Conservation (phyloP, 1,140 invertebrate genomes). For the Tyrophagus putrescentiae region DNA sequence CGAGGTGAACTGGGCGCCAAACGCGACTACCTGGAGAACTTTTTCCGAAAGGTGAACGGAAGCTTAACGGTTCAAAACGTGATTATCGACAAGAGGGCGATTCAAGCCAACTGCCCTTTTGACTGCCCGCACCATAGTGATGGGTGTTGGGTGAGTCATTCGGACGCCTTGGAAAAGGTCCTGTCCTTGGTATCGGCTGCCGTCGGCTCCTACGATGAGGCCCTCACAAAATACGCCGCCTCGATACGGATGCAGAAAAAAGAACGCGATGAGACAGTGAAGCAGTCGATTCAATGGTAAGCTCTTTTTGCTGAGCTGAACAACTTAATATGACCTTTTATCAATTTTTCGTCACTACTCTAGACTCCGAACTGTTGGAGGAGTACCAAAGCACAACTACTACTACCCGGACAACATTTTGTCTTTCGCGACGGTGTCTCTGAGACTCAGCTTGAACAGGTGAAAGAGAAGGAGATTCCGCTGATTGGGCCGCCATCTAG, state of each 20-base stretch:
- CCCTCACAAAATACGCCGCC: constrained; percentile 21
- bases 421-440: constrained; percentile 11
- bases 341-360: constrained; percentile 31
- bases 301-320: constrained; percentile 42
- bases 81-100: constrained; percentile 39
- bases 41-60: constrained; percentile 66
- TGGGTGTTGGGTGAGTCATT: constrained; percentile 23
- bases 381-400: constrained; percentile 25
- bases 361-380: constrained; percentile 37
- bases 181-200: constrained; percentile 7
- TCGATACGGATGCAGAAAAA: constrained; percentile 17
- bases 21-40: constrained; percentile 45
- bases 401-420: constrained; percentile 23
- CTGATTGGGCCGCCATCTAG: not conserved
- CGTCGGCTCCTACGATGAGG: constrained; percentile 16
- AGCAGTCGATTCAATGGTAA: constrained; percentile 51
- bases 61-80: constrained; percentile 65
- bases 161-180: constrained; percentile 1
- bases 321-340: not conserved
- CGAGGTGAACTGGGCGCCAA: not conserved
- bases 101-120: constrained; percentile 28
- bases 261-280: constrained; percentile 22
- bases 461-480: too few relatives aligned
- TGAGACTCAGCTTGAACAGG: not conserved
- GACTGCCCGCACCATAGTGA: constrained; percentile 15